These are phyloP conservation scores for Rosalia funebris DNA, from an alignment of 2,888 invertebrate genomes.

Conservation along the genomic window DNA sequence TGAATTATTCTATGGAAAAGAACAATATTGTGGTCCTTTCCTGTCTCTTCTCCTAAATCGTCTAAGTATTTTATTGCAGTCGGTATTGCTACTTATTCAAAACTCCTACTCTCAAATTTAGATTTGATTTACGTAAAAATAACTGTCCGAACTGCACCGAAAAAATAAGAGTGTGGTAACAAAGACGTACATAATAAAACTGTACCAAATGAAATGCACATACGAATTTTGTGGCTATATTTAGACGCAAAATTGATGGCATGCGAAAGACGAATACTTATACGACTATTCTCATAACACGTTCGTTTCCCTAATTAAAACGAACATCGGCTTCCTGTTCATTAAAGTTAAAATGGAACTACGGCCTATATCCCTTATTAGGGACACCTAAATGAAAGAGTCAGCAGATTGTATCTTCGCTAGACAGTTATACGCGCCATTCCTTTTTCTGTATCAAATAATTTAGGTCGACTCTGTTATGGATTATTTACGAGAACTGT, in stretches of 20 bases:
- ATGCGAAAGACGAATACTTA: conserved; percentile 40
- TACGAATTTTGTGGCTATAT: conserved; percentile 33
- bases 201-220: neutral
- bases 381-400: conserved; percentile 38
- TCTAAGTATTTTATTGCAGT: no score
- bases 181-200: no score
- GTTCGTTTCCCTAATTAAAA: conserved; percentile 55
- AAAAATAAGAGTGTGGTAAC: no score
- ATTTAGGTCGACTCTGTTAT: no score
- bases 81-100: no score
- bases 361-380: conserved; percentile 42
- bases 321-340: conserved; percentile 56
- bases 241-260: conserved; percentile 39
- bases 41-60: no score
- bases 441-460: conserved; percentile 11
- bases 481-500: no score
- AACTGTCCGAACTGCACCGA: no score
- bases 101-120: no score
- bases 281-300: conserved; percentile 46
- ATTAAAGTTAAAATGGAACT: conserved; percentile 46
- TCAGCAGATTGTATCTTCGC: conserved; percentile 4
- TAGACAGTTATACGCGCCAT: neutral
- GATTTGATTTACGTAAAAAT: no score
- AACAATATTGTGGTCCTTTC: no score
- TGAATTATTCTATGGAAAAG: no score